Percentiles rank a stretch among this genome's conserved stretches.
These are phyloP conservation scores for Sternarchorhynchus goeldii DNA, from an alignment of 2,797 vertebrate species.

Conservation along the genomic window DNA sequence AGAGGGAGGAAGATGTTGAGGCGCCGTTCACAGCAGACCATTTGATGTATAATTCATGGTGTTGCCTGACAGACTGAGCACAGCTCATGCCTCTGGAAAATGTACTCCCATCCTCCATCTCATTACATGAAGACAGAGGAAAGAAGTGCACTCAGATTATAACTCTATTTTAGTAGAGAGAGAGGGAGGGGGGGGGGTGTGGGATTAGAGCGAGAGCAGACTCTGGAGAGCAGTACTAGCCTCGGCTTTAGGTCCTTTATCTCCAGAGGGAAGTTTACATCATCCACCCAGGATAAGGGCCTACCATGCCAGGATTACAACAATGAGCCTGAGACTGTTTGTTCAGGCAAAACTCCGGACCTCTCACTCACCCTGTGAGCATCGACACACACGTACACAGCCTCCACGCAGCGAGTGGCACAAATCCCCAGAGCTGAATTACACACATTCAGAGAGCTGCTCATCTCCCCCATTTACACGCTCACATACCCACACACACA, in stretches of 20 bases:
- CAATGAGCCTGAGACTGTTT: constrained; percentile 61
- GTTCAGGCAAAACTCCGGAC: constrained; percentile 61
- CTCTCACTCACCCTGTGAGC: constrained; percentile 44
- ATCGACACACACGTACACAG: not conserved
- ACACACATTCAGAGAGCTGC: constrained; percentile 7
- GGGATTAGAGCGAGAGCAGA: constrained; percentile 38
- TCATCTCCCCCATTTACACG: not conserved
- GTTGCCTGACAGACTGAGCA: constrained; percentile 65
- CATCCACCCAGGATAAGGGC: constrained; percentile 73
- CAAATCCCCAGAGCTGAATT: constrained; percentile 22
- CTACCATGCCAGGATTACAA: constrained; percentile 73
- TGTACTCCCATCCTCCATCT: constrained; percentile 11
- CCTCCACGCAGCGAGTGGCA: constrained; percentile 4
- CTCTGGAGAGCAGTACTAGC: constrained; percentile 9
- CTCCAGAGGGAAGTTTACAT: constrained; percentile 71
- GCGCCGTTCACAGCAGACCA: constrained; percentile 62
- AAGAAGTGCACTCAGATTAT: constrained; percentile 18
- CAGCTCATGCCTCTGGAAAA: constrained; percentile 24
- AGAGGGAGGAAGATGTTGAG: constrained; percentile 66
- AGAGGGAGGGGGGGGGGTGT: constrained; percentile 23
- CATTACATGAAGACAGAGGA: constrained; percentile 32
- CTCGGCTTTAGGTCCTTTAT: constrained; percentile 70
- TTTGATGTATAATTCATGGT: constrained; percentile 76
- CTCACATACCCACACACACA: not conserved
- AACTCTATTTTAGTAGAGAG: constrained; percentile 1